Evolutionary conservation across 92 coral and sea anemone genomes (phyloP).

Genomic region (Phymanthus crucifer): DNA sequence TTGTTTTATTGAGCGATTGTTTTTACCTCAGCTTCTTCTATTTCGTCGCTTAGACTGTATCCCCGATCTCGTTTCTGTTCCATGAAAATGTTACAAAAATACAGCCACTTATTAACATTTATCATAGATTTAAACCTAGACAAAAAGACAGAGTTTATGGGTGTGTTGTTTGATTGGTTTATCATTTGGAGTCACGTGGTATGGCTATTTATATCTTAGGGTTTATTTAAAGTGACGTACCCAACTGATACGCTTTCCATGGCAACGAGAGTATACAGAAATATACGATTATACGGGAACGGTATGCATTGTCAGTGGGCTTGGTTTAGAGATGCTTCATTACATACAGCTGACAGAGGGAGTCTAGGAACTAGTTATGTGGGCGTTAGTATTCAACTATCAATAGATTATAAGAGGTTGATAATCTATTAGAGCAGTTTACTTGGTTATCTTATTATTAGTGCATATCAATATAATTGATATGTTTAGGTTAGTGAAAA

Average conservation of each 20-base stretch:
- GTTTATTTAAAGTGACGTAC: neutral
- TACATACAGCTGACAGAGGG: no score
- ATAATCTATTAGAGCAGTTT: neutral
- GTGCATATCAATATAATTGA: neutral
- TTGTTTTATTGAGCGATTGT: constrained; percentile 4
- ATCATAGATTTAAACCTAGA: neutral
- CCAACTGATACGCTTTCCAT: neutral
- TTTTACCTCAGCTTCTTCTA: constrained; percentile 94
- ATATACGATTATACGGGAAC: neutral
- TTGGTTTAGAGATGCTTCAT: no score
- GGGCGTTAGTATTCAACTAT: neutral
- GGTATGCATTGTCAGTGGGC: neutral
- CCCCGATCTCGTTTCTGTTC: constrained; percentile 70
- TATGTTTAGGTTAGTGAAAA: neutral
- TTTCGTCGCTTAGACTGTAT: constrained; percentile 82
- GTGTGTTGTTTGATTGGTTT: neutral
- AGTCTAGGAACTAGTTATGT: no score
- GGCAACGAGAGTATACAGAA: neutral
- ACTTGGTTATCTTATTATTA: neutral
- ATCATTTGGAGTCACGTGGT: neutral
- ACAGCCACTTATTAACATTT: constrained; percentile 13
- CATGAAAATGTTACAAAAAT: constrained; percentile 15
- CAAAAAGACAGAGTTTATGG: neutral
- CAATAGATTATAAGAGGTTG: neutral
- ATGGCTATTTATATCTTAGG: neutral